A percentile compares a stretch with the other conserved stretches of the same genome.
Conservation (phyloP, 1,140 invertebrate species). For the Macrocentrus cingulum region DNA sequence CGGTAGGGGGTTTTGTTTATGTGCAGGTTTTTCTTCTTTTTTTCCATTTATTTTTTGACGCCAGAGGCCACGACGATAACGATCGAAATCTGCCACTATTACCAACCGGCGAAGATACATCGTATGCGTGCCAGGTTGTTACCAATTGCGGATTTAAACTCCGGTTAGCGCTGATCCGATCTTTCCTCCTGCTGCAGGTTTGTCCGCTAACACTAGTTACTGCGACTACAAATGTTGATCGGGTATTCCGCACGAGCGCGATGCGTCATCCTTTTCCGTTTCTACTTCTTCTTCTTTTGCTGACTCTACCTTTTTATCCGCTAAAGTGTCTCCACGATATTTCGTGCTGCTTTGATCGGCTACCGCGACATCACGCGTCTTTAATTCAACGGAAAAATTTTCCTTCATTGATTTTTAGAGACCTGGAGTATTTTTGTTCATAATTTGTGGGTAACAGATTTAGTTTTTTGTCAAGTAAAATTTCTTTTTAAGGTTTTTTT, state of each 20-base stretch:
- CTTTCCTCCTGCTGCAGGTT: constrained; percentile 17
- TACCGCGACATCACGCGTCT: too few species aligned
- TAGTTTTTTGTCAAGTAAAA: too few species aligned
- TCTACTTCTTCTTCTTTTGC: constrained; percentile 10
- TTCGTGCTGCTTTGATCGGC: not conserved
- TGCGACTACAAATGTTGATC: constrained; percentile 28
- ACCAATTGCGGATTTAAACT: constrained; percentile 33
- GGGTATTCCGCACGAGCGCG: constrained; percentile 10
- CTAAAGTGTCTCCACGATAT: not conserved
- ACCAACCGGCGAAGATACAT: constrained; percentile 12
- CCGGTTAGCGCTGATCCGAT: constrained; percentile 26
- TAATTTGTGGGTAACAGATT: too few species aligned
- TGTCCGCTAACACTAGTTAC: constrained; percentile 26
- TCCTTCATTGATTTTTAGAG: too few species aligned
- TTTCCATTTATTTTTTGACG: too few species aligned
- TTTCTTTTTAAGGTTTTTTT: too few species aligned
- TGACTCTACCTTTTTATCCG: constrained; percentile 18
- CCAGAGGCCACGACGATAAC: constrained; percentile 19
- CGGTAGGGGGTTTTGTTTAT: too few species aligned
- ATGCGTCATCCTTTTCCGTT: constrained; percentile 2
- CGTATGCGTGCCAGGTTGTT: constrained; percentile 19
- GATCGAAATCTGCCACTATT: constrained; percentile 18
- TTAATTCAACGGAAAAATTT: too few species aligned
- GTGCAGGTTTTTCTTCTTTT: too few species aligned
- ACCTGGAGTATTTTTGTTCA: too few species aligned